A percentile compares a stretch with the other conserved stretches of the same genome.
These are phyloP conservation scores for Yasuhikotakia modesta DNA, from an alignment of 2,797 vertebrate genomes.

Conservation along the genomic window DNA sequence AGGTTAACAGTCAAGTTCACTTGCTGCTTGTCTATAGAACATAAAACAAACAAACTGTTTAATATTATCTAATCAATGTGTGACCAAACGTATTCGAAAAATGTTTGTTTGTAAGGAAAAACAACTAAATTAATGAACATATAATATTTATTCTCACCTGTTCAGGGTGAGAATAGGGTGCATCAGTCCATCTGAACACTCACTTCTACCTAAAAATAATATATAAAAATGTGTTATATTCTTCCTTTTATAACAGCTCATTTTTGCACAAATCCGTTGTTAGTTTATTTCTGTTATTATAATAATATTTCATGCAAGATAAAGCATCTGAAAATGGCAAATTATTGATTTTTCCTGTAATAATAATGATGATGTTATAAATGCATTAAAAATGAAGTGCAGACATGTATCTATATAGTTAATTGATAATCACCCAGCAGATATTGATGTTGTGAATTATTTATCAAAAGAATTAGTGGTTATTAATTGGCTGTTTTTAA, in stretches of 20 bases:
- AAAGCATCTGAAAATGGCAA: too few species aligned
- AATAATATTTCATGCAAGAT: too few species aligned
- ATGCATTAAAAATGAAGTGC: neutral
- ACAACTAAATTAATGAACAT: neutral
- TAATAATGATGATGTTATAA: too few species aligned
- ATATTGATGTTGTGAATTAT: conserved; percentile 4
- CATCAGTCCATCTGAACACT: neutral
- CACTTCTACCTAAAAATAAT: neutral
- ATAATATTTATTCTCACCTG: conserved; percentile 9
- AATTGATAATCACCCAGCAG: neutral
- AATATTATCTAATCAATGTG: neutral
- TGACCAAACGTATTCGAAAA: neutral
- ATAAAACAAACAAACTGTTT: neutral
- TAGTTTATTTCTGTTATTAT: neutral
- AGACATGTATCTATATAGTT: neutral
- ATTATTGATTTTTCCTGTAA: too few species aligned
- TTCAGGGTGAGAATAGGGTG: too few species aligned
- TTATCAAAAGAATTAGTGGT: conserved; percentile 10
- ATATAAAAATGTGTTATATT: neutral
- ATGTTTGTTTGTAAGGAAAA: neutral
- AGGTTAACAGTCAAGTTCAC: conserved; percentile 7
- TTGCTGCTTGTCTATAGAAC: neutral
- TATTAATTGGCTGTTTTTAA: neutral
- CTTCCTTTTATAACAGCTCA: neutral
- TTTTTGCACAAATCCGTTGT: neutral